Percentiles rank a stretch among this genome's conserved stretches.
These are phyloP conservation scores for Lasioglossum zephyrum DNA, from an alignment of 2,888 invertebrate species.

Conservation along the genomic window DNA sequence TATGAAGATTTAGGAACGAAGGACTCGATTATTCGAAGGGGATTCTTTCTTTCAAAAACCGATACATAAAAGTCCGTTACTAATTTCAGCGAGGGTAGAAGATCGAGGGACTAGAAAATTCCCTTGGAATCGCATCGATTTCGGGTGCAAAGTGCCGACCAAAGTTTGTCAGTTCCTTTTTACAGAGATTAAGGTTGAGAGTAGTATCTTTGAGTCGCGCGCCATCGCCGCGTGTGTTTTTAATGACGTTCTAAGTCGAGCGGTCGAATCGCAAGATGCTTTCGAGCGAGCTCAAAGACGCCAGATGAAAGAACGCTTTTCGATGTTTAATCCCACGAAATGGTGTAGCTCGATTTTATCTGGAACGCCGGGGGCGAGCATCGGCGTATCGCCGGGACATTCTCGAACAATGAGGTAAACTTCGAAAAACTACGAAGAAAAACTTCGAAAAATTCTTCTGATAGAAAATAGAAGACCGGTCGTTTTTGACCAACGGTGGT, in stretches of 20 bases:
- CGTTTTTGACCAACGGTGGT: background rate
- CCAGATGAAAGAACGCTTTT: constrained; percentile 15
- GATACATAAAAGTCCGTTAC: background rate
- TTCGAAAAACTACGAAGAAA: background rate
- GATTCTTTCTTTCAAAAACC: background rate
- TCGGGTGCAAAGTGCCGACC: background rate
- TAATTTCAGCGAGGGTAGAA: background rate
- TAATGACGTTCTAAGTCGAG: constrained; percentile 19
- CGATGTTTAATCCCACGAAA: constrained; percentile 39
- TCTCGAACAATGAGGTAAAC: background rate
- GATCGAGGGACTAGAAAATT: background rate
- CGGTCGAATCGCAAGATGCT: constrained; percentile 8
- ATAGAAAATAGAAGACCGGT: background rate
- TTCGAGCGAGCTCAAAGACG: background rate
- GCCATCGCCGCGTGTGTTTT: constrained; percentile 21
- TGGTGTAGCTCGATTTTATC: constrained; percentile 11
- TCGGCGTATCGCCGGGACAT: background rate
- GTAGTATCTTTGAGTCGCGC: constrained; percentile 15
- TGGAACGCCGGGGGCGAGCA: background rate
- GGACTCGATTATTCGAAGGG: background rate
- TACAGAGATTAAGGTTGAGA: background rate
- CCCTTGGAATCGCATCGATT: background rate
- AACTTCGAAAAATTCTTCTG: no score
- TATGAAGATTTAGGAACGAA: background rate
- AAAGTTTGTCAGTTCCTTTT: background rate